Percentiles rank a stretch among this genome's conserved stretches.
Conservation (phyloP, 2,888 invertebrate genomes). For the Clitarchus hookeri region DNA sequence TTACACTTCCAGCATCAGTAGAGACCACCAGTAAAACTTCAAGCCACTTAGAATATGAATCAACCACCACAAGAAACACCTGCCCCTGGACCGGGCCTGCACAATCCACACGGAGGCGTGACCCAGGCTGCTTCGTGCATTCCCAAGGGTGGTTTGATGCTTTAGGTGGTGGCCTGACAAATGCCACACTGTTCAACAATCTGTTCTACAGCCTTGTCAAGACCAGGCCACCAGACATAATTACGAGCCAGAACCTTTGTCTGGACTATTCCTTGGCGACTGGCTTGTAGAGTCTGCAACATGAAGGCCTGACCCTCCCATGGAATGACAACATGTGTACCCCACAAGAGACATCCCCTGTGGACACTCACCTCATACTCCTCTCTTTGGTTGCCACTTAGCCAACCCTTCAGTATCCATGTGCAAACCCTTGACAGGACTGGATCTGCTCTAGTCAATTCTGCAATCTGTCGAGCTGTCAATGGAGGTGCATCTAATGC, state of each 20-base stretch:
- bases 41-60: background rate
- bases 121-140: slow-evolving; percentile 19
- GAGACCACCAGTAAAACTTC: too few species aligned
- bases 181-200: background rate
- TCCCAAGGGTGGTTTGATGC: background rate
- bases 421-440: background rate
- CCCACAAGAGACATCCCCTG: background rate
- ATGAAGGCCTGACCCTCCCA: background rate
- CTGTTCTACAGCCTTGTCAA: background rate
- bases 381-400: background rate
- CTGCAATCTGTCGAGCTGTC: background rate
- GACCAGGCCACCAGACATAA: background rate
- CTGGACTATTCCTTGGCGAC: background rate
- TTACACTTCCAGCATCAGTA: too few species aligned
- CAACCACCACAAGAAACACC: slow-evolving; percentile 23
- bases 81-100: slow-evolving; percentile 26
- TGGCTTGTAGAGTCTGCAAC: background rate
- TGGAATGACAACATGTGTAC: background rate
- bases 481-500: slow-evolving; percentile 26
- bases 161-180: slow-evolving; percentile 16
- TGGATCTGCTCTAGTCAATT: background rate
- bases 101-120: slow-evolving; percentile 21
- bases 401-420: background rate
- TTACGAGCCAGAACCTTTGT: background rate
- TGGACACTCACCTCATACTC: background rate